Evolutionary conservation across 2,797 vertebrate species (phyloP), one percentile per base, ranked within the genome.

Genomic region (Pristis pectinata): DNA sequence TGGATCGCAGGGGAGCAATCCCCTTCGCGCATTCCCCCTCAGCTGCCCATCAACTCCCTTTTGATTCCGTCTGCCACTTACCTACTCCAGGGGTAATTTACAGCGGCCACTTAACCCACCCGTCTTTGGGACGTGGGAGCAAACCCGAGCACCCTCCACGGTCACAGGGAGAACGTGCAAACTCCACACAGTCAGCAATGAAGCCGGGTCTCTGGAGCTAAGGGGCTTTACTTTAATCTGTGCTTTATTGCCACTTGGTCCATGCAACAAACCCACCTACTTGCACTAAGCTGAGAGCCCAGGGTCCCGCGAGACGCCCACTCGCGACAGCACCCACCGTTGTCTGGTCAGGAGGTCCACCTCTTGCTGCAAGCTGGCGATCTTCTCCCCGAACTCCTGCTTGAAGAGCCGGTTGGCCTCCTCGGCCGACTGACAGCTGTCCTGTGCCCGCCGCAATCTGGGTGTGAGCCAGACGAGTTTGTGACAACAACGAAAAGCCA

Each of bases 371-470:
- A 99, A 98, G 96, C 98, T 98, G 96, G 98, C 97, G 95, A 99
- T 99, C 97, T 99, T 99, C 97, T 99, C 99, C 85, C 99, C 99
- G 77, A 99, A 99, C 95, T 99, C 99, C 96, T 98, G 98, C 96
- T 99, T 99, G 98, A 99, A 99, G 97, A 99, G 98, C 8, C 98
- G 97, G 96, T 98, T 99, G 96, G 98, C 99, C 96, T 99, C 97
- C 61, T 98, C 95, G 0, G 98, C 98, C 95, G 97, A 96, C 95
- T 98, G 98, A 95, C 98, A 97, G 95, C 98, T 97, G 95, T 96
- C 97, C 97, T 99, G 98, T 0, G 98, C 97, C 97, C 98, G 98
- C 95, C 98, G 98, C 97, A 97, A 98, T 99, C 99, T 99, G 98
- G 97, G 97, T 97, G 97, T 97, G 97, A 97, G 98, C 97, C 98